Base-by-base conservation (phyloP, 2,113 vertebrate genomes). In the Nematolebias whitei region DNA sequence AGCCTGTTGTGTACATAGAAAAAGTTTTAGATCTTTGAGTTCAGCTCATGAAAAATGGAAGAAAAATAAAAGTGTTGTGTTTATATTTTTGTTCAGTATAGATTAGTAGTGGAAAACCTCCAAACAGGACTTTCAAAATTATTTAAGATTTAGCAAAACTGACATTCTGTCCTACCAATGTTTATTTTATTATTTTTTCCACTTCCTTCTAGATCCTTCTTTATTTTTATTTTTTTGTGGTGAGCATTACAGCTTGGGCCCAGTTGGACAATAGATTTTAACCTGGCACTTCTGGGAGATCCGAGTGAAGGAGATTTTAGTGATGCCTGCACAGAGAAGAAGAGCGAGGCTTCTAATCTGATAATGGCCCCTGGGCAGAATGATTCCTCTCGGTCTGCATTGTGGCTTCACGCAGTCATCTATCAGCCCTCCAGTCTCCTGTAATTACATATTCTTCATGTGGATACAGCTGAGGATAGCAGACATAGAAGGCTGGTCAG, bases 391-490 rank as follows among this genome's bases (percentile, higher is more conserved):
- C 62, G 67, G 47, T 43, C 63, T 57, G 72, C 61, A 76, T 78
- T 85, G 85, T 81, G 68, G 64, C 77, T 81, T 62, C 68, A 38
- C 77, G 74, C 74, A 72, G 53, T 72, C 82, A 64, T 80, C 79
- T 78, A 62, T 84, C 77, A 76, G 75, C 69, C 78, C 64, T 47
- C 14, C 48, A 45, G 75, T 79, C 79, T 75, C 65, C 79, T 85
- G 74, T 79, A 86, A 87, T 85, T 77, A 87, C 83, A 87, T 85
- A 83, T 87, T 84, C 78, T 64, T 87, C 53, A 73, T 84, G 76
- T 75, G 75, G 82, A 80, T 68, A 63, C 63, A 74, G 24, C 54
- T 5, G 62, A 50, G 51, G 44, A 39, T 41, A 38, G 22, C 19
- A 19, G 63, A 39, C 5, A 1, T 14, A 53, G 57, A 80, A 61